phyloP scores from a whole-genome alignment of 2,113 vertebrate genomes.

The Urocolius indicus region DNA sequence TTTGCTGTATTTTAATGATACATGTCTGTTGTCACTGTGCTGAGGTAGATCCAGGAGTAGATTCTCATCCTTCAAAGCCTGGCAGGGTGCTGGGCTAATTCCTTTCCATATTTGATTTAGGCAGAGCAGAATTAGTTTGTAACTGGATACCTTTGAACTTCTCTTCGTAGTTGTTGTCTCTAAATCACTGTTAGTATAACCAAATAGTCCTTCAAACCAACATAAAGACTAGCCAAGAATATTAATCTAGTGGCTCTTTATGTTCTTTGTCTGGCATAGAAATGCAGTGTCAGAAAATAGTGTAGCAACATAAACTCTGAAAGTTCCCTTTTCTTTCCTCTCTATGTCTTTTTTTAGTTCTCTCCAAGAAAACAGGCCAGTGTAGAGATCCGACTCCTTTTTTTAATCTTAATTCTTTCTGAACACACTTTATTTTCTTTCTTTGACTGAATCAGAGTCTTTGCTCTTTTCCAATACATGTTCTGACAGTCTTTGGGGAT shows the following conservation, averaged over 20 bases:
- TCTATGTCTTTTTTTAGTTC: not conserved
- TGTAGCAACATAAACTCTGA: not conserved
- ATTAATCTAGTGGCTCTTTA: not conserved
- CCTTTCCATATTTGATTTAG: conserved; percentile 6
- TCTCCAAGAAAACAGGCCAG: not conserved
- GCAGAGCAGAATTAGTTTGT: not conserved
- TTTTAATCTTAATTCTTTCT: not conserved
- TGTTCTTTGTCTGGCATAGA: not conserved
- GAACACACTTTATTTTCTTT: not conserved
- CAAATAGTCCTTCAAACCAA: not conserved
- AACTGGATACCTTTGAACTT: not conserved
- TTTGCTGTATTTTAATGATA: not conserved
- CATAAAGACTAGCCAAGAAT: not conserved
- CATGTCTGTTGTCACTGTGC: not conserved
- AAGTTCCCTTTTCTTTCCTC: not conserved
- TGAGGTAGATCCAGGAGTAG: not conserved
- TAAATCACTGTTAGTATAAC: not conserved
- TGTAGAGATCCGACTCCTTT: not conserved
- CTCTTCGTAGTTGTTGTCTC: not conserved
- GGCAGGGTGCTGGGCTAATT: not conserved
- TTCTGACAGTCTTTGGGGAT: not conserved
- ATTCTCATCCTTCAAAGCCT: not conserved
- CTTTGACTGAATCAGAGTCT: not conserved
- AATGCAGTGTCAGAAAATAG: not conserved
- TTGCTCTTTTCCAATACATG: not conserved